phyloP scores from a whole-genome alignment of 2,797 vertebrate genomes.

The Mus minutoides region DNA sequence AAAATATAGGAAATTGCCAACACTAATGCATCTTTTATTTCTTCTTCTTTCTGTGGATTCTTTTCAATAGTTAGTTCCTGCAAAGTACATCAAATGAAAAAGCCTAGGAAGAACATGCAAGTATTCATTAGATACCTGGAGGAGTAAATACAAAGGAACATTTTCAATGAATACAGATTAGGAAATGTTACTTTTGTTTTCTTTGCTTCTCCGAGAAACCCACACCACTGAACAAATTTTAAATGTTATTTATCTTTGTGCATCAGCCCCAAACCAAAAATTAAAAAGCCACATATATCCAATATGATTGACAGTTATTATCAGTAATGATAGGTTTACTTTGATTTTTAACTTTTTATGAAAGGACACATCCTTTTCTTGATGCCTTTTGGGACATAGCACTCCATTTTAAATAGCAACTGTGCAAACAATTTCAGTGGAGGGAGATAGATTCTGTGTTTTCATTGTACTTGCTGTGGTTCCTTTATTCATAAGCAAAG shows the following conservation, averaged over 20 bases:
- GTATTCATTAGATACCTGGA: constrained; percentile 85
- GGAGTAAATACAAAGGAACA: constrained; percentile 86
- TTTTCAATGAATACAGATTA: constrained; percentile 85
- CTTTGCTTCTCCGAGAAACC: constrained; percentile 75
- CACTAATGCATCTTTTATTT: constrained; percentile 75
- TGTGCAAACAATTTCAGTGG: not conserved
- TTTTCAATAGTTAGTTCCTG: constrained; percentile 79
- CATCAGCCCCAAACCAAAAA: constrained; percentile 81
- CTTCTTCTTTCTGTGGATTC: constrained; percentile 76
- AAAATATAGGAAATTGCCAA: constrained; percentile 81
- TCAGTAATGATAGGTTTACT: constrained; percentile 85
- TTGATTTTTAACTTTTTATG: constrained; percentile 84
- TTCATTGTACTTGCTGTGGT: not conserved
- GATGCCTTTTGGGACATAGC: constrained; percentile 76
- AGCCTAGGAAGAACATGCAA: constrained; percentile 73
- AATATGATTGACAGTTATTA: constrained; percentile 81
- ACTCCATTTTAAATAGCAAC: constrained; percentile 31
- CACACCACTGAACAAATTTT: constrained; percentile 83
- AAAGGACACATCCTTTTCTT: constrained; percentile 77
- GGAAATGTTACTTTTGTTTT: constrained; percentile 84
- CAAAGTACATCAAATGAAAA: constrained; percentile 72
- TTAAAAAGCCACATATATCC: constrained; percentile 79
- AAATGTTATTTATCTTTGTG: constrained; percentile 84
- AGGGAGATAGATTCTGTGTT: not conserved
- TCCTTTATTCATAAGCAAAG: constrained; percentile 46